A percentile compares a stretch with the other conserved stretches of the same genome.
Conservation (phyloP, 92 coral and sea anemone genomes). For the Galaxea fascicularis region DNA sequence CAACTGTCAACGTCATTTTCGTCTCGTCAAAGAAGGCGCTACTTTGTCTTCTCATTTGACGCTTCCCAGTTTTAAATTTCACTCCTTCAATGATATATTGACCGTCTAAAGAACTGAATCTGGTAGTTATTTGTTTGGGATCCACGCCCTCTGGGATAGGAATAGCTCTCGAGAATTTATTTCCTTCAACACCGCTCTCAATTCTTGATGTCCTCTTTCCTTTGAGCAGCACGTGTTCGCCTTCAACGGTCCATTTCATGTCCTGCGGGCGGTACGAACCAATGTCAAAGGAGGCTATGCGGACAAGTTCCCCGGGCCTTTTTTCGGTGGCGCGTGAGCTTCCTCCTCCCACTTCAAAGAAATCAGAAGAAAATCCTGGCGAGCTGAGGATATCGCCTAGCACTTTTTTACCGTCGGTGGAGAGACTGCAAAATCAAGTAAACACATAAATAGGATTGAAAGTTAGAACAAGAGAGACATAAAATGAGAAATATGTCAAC, state of each 20-base stretch:
- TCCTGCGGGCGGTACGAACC: constrained; percentile 67
- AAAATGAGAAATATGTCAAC: too few relatives aligned
- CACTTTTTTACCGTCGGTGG: constrained; percentile 32
- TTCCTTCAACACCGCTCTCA: constrained; percentile 47
- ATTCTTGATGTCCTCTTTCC: constrained; percentile 48
- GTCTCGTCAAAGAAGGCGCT: constrained; percentile 65
- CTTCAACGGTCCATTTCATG: constrained; percentile 61
- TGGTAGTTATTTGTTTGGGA: constrained; percentile 55
- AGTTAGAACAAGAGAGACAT: too few relatives aligned
- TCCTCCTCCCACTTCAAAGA: constrained; percentile 6
- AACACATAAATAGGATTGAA: neutral
- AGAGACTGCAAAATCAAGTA: constrained; percentile 26
- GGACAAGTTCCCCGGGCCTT: constrained; percentile 29
- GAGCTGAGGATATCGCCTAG: constrained; percentile 29
- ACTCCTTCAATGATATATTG: constrained; percentile 63
- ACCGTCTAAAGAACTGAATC: constrained; percentile 58
- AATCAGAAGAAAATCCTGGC: constrained; percentile 32
- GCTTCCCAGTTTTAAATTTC: constrained; percentile 16
- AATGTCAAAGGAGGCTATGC: constrained; percentile 64
- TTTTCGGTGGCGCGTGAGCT: neutral
- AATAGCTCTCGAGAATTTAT: constrained; percentile 58
- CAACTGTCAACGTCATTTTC: constrained; percentile 58
- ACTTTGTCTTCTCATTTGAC: constrained; percentile 5
- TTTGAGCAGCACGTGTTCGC: constrained; percentile 47
- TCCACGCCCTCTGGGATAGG: constrained; percentile 64